Base-by-base conservation (phyloP, 2,113 vertebrate species). In the Butorides virescens region DNA sequence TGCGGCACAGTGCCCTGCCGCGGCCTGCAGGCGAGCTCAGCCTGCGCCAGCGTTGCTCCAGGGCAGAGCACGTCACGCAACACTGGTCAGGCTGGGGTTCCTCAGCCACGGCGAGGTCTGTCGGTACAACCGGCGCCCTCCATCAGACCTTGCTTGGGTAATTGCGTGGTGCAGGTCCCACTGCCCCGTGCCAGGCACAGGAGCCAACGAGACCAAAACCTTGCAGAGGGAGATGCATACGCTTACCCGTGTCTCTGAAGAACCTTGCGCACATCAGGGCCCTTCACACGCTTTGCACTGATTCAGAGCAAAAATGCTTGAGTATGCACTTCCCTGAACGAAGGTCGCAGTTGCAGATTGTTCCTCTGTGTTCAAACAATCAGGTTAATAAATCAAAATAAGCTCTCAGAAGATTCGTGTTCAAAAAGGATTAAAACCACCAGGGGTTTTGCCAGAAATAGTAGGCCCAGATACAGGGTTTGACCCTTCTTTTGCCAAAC, bases 351-450 rank as follows among this genome's bases (percentile, higher is more conserved):
- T 32, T 90, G 46, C 55, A 80, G 50, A 58, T 85, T 73, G 62
- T 55, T 82, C 72, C 30, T 56, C 58, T 86, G 49, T 32, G 29
- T 86, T 88, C 87, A 75, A 75, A 58, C 32, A 65, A 88, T 53
- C 30, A 50, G 39, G 52, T 67, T 96, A 95, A 93, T 89, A 88
- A 88, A 92, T 81, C 88, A 95, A 87, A 94, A 81, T 53, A 58
- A 84, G 49, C 34, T 78, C 36, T 84, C 37, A 30, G 78, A 91
- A 74, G 44, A 86, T 50, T 68, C 4, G 1, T 58, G 30, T 42
- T 92, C 67, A 80, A 75, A 80, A 84, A 86, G 9, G 37, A 88
- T 47, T 75, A 83, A 95, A 94, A 90, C 36, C 62, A 82, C 72
- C 39, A 70, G 42, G 17, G 37, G 0, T 84, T 85, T 91, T 90